A percentile compares a stretch with the other conserved stretches of the same genome.
Evolutionary conservation across 2,797 vertebrate species (phyloP).

Genomic region (Simalia tracyae): DNA sequence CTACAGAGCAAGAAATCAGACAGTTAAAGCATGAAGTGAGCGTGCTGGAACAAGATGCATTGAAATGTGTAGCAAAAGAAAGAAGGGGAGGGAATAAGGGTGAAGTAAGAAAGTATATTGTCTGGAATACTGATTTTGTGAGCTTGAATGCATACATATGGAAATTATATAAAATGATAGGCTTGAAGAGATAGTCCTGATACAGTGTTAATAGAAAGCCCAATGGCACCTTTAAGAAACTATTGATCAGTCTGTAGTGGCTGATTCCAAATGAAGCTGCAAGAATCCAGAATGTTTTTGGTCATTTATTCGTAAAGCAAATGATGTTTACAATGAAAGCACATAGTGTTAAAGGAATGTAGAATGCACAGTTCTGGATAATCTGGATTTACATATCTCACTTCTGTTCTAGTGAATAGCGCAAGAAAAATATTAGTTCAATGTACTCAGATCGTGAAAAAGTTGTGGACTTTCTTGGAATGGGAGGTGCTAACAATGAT

Average conservation of each 20-base stretch:
- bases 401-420: background rate
- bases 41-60: constrained; percentile 56
- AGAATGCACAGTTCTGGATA: background rate
- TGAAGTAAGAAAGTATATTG: constrained; percentile 23
- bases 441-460: background rate
- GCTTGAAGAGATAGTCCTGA: background rate
- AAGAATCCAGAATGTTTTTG: background rate
- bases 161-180: constrained; percentile 10
- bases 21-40: constrained; percentile 59
- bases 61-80: constrained; percentile 41
- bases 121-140: constrained; percentile 22
- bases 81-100: constrained; percentile 33
- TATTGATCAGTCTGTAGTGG: background rate
- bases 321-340: background rate
- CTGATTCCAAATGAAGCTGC: background rate
- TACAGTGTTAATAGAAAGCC: background rate
- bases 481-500: background rate
- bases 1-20: constrained; percentile 60
- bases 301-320: background rate
- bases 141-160: constrained; percentile 9
- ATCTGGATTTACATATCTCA: background rate
- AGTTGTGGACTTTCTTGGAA: background rate
- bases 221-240: constrained; percentile 14
- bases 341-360: background rate
- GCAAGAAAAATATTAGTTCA: background rate